Evolutionary conservation across 2,888 invertebrate genomes (phyloP).

Genomic region (Eilema depressum): DNA sequence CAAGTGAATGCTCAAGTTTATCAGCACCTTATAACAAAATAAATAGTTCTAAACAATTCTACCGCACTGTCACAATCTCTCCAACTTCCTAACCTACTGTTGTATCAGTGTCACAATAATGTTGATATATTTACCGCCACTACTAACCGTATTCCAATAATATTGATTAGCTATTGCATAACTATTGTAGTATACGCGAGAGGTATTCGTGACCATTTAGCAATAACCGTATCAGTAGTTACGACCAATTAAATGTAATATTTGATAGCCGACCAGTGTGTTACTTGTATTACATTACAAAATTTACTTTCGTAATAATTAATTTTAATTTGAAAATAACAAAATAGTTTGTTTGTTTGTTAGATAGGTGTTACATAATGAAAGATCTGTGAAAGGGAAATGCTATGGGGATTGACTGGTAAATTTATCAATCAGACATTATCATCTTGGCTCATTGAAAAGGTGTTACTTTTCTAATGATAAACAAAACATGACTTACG

Average conservation of each 20-base stretch:
- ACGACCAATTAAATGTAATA: slow-evolving; percentile 10
- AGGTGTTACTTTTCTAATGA: too few species aligned
- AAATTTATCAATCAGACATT: too few species aligned
- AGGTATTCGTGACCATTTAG: slow-evolving; percentile 18
- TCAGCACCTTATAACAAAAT: background rate
- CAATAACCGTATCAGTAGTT: slow-evolving; percentile 10
- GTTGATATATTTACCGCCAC: slow-evolving; percentile 1
- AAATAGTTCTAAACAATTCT: background rate
- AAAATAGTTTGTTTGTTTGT: background rate
- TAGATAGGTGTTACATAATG: background rate
- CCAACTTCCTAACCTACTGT: background rate
- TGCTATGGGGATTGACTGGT: too few species aligned
- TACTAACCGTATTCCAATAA: slow-evolving; percentile 15
- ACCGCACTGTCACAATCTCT: background rate
- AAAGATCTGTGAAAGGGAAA: background rate
- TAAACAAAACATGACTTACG: too few species aligned
- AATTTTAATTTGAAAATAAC: background rate
- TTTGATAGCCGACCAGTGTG: slow-evolving; percentile 3
- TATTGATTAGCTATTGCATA: slow-evolving; percentile 16
- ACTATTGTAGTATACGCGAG: slow-evolving; percentile 20
- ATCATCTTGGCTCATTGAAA: too few species aligned
- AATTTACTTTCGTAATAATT: background rate
- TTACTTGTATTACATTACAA: background rate
- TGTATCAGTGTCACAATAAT: slow-evolving; percentile 10
- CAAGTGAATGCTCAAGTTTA: too few species aligned